These are phyloP conservation scores for Sisyra nigra DNA, from an alignment of 2,888 invertebrate genomes.

Conservation along the genomic window DNA sequence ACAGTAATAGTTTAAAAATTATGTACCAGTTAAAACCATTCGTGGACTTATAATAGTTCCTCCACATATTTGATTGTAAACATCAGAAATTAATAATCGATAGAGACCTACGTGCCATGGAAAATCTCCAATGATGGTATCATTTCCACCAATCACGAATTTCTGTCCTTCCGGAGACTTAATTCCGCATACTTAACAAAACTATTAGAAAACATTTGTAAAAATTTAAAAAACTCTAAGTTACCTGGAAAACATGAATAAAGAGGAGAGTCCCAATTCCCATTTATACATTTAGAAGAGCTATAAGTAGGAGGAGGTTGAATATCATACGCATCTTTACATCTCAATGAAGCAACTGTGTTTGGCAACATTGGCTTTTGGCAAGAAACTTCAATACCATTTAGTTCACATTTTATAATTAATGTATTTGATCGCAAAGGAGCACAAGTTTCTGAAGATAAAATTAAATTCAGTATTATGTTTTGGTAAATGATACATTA, in stretches of 20 bases:
- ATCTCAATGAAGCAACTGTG: conserved; percentile 8
- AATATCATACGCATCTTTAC: conserved; percentile 8
- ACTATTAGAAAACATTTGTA: too few relatives aligned
- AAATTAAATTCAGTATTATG: too few relatives aligned
- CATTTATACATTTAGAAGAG: conserved; percentile 7
- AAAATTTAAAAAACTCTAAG: too few relatives aligned
- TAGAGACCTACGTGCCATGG: conserved; percentile 23
- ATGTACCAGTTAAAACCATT: conserved; percentile 21
- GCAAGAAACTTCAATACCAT: conserved; percentile 6
- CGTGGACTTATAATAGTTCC: conserved; percentile 19
- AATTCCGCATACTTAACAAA: conserved; percentile 21
- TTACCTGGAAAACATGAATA: conserved; percentile 10
- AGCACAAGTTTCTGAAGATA: too few relatives aligned
- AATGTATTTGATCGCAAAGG: too few relatives aligned
- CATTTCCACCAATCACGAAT: conserved; percentile 18
- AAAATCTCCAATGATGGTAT: conserved; percentile 19
- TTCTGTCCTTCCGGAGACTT: conserved; percentile 16
- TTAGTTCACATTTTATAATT: background rate
- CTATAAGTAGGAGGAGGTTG: background rate
- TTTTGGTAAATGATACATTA: too few relatives aligned
- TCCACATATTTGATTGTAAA: conserved; percentile 17
- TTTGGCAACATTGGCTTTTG: conserved; percentile 7
- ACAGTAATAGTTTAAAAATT: too few relatives aligned
- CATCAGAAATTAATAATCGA: conserved; percentile 3
- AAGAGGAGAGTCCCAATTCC: conserved; percentile 9